These are phyloP conservation scores for Phalacrocorax carbo DNA, from an alignment of 2,113 vertebrate genomes.

Conservation along the genomic window DNA sequence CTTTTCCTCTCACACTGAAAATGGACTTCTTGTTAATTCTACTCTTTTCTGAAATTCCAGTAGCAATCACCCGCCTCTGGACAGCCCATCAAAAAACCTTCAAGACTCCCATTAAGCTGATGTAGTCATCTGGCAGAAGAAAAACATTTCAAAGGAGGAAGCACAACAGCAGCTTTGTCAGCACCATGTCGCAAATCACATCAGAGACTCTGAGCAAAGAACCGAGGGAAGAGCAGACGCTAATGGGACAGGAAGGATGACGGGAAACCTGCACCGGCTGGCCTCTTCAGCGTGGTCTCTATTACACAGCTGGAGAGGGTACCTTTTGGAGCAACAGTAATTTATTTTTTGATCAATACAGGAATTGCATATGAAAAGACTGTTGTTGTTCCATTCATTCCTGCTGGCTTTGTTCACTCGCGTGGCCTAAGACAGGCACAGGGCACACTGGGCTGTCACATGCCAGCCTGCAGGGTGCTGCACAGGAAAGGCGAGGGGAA, in stretches of 20 bases:
- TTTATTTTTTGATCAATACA: background rate
- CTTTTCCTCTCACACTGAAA: background rate
- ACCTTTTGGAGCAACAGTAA: background rate
- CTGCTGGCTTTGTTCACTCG: background rate
- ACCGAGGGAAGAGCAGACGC: background rate
- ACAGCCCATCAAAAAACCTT: background rate
- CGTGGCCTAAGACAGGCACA: background rate
- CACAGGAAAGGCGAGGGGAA: background rate
- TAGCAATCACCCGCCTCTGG: background rate
- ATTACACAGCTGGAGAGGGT: background rate
- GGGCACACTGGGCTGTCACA: background rate
- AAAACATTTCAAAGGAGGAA: background rate
- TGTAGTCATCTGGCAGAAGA: background rate
- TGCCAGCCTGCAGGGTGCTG: background rate
- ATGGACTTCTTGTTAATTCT: background rate
- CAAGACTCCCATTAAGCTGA: background rate
- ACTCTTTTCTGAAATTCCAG: background rate
- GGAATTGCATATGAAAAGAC: background rate
- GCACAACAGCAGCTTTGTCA: background rate
- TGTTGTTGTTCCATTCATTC: rapidly evolving
- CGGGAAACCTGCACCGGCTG: background rate
- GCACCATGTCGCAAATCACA: background rate
- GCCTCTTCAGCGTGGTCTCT: background rate
- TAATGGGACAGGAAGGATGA: background rate
- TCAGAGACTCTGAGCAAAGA: background rate